Evolutionary conservation across 2,113 vertebrate species (phyloP).

Genomic region (Anolis sagrei): DNA sequence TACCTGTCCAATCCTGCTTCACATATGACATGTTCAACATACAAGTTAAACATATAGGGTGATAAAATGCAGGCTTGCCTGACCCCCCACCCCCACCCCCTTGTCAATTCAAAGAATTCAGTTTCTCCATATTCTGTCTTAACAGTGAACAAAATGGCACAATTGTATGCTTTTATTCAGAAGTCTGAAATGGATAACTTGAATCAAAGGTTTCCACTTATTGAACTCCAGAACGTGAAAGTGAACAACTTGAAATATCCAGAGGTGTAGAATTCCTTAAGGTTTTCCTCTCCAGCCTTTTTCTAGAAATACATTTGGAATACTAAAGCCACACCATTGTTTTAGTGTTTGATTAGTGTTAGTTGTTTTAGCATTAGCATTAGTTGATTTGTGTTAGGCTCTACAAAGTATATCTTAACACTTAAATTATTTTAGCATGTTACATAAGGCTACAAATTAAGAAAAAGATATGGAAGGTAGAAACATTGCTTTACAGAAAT

Average conservation of each 20-base stretch:
- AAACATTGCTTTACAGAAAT: slow-evolving; percentile 40
- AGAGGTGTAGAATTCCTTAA: not conserved
- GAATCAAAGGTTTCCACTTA: slow-evolving; percentile 24
- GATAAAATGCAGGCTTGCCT: not conserved
- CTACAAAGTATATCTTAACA: slow-evolving; percentile 12
- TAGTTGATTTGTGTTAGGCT: not conserved
- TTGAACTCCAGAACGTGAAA: slow-evolving; percentile 16
- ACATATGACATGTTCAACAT: no score
- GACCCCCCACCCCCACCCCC: no score
- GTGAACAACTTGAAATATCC: slow-evolving; percentile 17
- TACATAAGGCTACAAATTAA: slow-evolving; percentile 12
- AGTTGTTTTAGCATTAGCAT: no score
- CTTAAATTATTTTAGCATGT: not conserved
- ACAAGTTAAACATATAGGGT: not conserved
- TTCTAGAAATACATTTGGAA: not conserved
- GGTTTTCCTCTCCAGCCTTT: not conserved
- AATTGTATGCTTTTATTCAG: slow-evolving; percentile 2
- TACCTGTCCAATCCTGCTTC: no score
- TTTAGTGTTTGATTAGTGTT: no score
- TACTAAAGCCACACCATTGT: not conserved
- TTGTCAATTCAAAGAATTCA: no score
- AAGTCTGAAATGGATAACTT: slow-evolving; percentile 3
- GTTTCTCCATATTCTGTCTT: no score
- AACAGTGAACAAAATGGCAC: not conserved
- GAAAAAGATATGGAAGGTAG: not conserved